phyloP scores from a whole-genome alignment of 2,113 vertebrate species.

The Caracal caracal region DNA sequence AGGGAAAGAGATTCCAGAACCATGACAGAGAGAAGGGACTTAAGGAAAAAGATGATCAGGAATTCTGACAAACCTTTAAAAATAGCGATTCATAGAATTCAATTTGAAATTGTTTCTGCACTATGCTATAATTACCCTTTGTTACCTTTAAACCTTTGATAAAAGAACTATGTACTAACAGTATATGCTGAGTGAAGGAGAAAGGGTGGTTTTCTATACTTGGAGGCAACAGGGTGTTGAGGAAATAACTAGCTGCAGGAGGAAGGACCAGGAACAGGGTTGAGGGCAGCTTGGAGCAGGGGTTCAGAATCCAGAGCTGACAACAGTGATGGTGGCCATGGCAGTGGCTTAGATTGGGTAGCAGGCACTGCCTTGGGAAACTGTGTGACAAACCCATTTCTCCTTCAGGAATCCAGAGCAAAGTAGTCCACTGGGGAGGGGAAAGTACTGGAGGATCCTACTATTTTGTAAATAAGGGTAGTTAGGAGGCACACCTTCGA shows the following conservation, averaged over 20 bases:
- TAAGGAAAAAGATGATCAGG: neutral
- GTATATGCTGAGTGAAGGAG: neutral
- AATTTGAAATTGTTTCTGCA: conserved; percentile 2
- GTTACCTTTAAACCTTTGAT: neutral
- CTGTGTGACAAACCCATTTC: neutral
- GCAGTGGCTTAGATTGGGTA: neutral
- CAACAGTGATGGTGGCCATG: neutral
- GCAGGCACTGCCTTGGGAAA: neutral
- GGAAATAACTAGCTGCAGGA: neutral
- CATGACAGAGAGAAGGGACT: neutral
- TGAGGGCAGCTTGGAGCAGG: neutral
- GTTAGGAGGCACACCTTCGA: neutral
- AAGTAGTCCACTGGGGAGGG: neutral
- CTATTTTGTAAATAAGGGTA: neutral
- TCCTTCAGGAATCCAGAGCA: neutral
- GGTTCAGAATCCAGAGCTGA: neutral
- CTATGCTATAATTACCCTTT: neutral
- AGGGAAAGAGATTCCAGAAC: neutral
- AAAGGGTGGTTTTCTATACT: neutral
- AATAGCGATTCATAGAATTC: neutral
- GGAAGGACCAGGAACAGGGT: neutral
- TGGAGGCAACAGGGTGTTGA: neutral
- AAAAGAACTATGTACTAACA: neutral
- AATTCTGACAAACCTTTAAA: neutral
- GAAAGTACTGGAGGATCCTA: neutral